Conservation (phyloP, 2,888 invertebrate species). For the Macrostomum cliftonense region DNA sequence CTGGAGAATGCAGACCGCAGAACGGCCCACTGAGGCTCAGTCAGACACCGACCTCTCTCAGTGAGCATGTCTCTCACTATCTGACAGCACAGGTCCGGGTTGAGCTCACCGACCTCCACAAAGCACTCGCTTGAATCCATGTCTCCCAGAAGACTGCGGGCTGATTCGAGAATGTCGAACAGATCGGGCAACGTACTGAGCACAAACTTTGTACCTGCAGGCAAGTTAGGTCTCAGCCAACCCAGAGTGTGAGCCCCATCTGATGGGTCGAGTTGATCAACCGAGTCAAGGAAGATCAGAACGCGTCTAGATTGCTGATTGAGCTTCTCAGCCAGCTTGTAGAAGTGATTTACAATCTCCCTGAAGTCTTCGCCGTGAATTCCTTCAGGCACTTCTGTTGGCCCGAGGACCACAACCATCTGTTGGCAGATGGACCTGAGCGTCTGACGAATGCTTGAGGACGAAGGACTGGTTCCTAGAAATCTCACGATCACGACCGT, state of each 20-base stretch:
- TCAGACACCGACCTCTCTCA: slow-evolving; percentile 9
- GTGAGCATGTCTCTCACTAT: no score
- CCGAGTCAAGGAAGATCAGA: slow-evolving; percentile 18
- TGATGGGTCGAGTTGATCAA: slow-evolving; percentile 18
- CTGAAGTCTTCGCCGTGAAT: slow-evolving; percentile 11
- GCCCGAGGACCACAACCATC: no score
- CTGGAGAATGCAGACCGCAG: slow-evolving; percentile 9
- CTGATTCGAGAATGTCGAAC: slow-evolving; percentile 17
- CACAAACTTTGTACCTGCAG: slow-evolving; percentile 16
- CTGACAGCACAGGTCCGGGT: slow-evolving; percentile 36
- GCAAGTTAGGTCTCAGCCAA: slow-evolving; percentile 17
- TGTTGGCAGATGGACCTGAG: slow-evolving; percentile 18
- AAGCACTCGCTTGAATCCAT: slow-evolving; percentile 54
- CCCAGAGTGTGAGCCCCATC: slow-evolving; percentile 16
- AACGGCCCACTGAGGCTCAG: slow-evolving; percentile 9
- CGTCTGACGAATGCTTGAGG: slow-evolving; percentile 16
- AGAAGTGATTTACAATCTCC: not conserved
- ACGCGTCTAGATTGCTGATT: slow-evolving; percentile 12
- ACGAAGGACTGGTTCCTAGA: slow-evolving; percentile 17
- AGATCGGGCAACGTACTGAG: slow-evolving; percentile 15
- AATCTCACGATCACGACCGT: slow-evolving; percentile 14
- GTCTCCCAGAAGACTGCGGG: slow-evolving; percentile 44
- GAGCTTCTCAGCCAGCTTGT: not conserved
- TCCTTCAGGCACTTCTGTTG: slow-evolving; percentile 16
- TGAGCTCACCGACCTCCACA: slow-evolving; percentile 16